These are phyloP conservation scores for Hyppa rectilinea DNA, from an alignment of 2,888 invertebrate genomes.

Conservation along the genomic window DNA sequence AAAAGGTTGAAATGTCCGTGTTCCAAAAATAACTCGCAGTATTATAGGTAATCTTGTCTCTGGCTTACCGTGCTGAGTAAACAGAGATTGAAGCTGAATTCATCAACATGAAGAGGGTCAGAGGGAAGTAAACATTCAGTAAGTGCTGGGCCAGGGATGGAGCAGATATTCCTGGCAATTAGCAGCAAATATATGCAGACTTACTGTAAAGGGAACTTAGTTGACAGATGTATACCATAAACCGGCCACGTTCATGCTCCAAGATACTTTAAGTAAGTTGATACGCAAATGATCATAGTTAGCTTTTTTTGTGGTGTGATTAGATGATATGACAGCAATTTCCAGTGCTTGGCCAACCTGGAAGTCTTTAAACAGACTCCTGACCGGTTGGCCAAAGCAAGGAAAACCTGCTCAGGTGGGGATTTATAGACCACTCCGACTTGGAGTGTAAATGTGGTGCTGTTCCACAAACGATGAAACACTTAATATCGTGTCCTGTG, in stretches of 20 bases:
- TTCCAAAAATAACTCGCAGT: conserved; percentile 7
- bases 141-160: conserved; percentile 1
- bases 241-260: not conserved
- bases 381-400: no score
- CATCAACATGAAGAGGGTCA: conserved; percentile 33
- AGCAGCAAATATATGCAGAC: conserved; percentile 21
- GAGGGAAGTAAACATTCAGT: conserved; percentile 20
- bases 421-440: no score
- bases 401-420: no score
- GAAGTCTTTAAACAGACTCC: no score
- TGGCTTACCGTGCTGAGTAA: conserved; percentile 19
- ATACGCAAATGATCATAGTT: no score
- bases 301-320: no score
- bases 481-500: no score
- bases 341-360: no score
- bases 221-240: not conserved
- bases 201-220: not conserved
- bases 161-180: conserved; percentile 7
- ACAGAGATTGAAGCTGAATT: conserved; percentile 44
- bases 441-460: no score
- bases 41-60: not conserved
- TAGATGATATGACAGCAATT: no score
- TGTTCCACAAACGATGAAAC: no score
- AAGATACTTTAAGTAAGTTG: not conserved
- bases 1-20: not conserved